Evolutionary conservation across 2,888 invertebrate species (phyloP).

Genomic region (Caenorhabditis panamensis): DNA sequence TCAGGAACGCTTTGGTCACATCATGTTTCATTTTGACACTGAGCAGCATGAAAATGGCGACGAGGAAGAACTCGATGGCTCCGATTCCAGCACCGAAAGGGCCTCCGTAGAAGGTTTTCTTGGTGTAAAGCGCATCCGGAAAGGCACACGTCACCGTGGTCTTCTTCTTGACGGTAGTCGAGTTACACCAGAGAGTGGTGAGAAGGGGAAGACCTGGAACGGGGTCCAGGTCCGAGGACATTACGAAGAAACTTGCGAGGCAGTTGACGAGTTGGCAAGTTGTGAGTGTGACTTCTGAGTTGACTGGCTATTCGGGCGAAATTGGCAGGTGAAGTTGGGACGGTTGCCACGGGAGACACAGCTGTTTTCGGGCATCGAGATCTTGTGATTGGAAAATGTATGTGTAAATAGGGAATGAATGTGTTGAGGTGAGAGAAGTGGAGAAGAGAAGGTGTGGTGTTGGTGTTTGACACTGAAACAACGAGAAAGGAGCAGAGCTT

Average conservation of each 20-base stretch:
- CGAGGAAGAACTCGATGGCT: constrained; percentile 25
- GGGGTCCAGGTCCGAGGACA: constrained; percentile 57
- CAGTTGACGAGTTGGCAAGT: constrained; percentile 5
- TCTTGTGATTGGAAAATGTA: constrained; percentile 5
- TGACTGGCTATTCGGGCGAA: background rate
- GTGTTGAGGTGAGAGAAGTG: background rate
- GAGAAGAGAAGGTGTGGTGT: background rate
- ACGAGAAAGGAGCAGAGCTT: too few relatives aligned
- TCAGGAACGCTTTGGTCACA: constrained; percentile 45
- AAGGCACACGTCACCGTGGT: constrained; percentile 33
- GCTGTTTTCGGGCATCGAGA: background rate
- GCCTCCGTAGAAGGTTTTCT: constrained; percentile 50
- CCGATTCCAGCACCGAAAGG: constrained; percentile 39
- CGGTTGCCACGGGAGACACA: constrained; percentile 22
- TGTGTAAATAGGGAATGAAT: background rate
- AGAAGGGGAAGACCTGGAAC: constrained; percentile 59
- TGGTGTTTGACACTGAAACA: background rate
- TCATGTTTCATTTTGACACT: constrained; percentile 58
- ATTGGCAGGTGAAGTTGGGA: constrained; percentile 4
- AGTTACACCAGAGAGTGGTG: constrained; percentile 46
- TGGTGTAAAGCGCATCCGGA: constrained; percentile 44
- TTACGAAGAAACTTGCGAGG: constrained; percentile 2
- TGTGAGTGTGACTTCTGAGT: constrained; percentile 23
- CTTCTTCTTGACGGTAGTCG: constrained; percentile 51
- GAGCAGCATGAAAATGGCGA: constrained; percentile 42